These are phyloP conservation scores for Trinorchestia longiramus DNA, from an alignment of 1,140 invertebrate species.

Conservation along the genomic window DNA sequence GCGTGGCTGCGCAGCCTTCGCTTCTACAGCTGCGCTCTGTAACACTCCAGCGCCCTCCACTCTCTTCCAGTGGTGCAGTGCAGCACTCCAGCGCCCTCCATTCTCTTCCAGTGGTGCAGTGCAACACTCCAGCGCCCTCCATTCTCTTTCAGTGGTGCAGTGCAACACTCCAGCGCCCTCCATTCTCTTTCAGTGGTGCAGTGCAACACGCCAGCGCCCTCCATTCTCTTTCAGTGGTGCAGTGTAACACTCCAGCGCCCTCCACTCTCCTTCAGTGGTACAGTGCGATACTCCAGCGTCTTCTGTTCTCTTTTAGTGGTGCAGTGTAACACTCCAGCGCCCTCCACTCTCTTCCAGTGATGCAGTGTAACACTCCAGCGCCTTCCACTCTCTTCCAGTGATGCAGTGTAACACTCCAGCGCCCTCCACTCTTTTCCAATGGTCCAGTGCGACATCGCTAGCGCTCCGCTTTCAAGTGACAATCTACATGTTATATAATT, in stretches of 20 bases:
- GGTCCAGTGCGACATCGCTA: too few relatives aligned
- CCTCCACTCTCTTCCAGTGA: not conserved
- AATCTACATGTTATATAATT: too few relatives aligned
- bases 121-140: not conserved
- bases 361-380: not conserved
- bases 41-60: not conserved
- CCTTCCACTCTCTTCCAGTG: not conserved
- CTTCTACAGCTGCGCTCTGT: not conserved
- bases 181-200: not conserved
- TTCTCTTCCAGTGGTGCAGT: not conserved
- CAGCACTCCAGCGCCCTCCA: not conserved
- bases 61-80: not conserved
- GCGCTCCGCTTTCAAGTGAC: too few relatives aligned
- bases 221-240: not conserved
- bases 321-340: not conserved
- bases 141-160: not conserved
- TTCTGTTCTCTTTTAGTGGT: not conserved
- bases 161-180: not conserved
- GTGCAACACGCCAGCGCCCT: not conserved
- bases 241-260: not conserved
- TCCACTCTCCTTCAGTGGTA: not conserved
- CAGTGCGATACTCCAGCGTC: not conserved
- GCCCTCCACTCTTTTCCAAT: too few relatives aligned
- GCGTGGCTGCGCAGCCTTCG: too few relatives aligned
- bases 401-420: not conserved